Conservation (phyloP, 2,113 vertebrate species). For the Canis aureus region DNA sequence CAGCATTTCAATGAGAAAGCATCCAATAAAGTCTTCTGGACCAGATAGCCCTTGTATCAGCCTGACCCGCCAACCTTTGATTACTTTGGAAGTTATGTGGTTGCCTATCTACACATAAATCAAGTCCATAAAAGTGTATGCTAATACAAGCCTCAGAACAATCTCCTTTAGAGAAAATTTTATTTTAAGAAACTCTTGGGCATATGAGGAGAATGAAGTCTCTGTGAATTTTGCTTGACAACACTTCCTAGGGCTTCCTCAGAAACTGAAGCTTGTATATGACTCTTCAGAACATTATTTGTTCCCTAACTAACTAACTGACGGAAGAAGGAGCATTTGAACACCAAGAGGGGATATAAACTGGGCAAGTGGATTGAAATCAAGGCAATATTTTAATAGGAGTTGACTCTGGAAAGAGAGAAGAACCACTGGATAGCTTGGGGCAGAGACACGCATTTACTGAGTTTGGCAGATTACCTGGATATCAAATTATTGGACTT, state of each 20-base stretch:
- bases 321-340: neutral
- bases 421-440: too few species aligned
- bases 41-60: neutral
- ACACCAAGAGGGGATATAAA: neutral
- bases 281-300: neutral
- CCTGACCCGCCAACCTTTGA: neutral
- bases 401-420: neutral
- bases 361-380: neutral
- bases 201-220: neutral
- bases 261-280: neutral
- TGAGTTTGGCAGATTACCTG: neutral
- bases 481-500: too few species aligned
- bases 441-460: accelerated
- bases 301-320: neutral
- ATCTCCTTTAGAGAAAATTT: too few species aligned
- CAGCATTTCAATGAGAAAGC: neutral
- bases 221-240: neutral
- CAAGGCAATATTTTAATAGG: accelerated
- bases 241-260: neutral
- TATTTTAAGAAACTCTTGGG: neutral
- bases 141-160: neutral
- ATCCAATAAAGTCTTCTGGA: neutral
- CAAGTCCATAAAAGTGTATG: too few species aligned
- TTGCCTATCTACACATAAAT: accelerated
- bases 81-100: neutral